Evolutionary conservation across 2,888 invertebrate species (phyloP), one percentile per base, ranked within the genome.

Genomic region (Euphydryas editha): DNA sequence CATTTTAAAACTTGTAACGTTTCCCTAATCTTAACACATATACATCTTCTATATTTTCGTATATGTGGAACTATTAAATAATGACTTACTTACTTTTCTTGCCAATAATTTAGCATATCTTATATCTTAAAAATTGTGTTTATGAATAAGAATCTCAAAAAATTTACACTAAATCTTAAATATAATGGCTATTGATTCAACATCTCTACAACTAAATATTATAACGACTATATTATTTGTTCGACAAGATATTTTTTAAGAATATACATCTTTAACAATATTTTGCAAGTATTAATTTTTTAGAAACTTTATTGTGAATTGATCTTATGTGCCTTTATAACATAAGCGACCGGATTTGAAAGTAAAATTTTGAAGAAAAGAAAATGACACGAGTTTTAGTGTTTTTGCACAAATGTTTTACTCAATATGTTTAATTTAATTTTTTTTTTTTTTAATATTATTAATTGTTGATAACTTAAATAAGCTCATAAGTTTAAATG

Each of bases 311-410:
- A 86, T 86, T 86, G 84, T 86, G 87, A 84, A 90, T 86, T 85
- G 81, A 90, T 91, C 83, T 91, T 90, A 90, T 82, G 92, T 92
- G 92, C 92, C 92, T 92, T 87, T 88, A 79, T 84, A 83, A 83
- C 78, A 80, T 82, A 85, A 85, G 83, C 83, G 85, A 91, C 87
- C 86, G 90, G 91, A 89, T 90, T 90, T 90, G 84, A 90, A 85
- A 84, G 81, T 67, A 49, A 51, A 62, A 49, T 67, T n/a, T 66
- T 60, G 59, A 57, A 59, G 54, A 57, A 66, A 60, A 21, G 61
- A 47, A 55, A 21, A 67, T 65, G 67, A 69, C 61, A 65, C 65
- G 63, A 67, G 68, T 63, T 66, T 63, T 69, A 66, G 83, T 83
- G 88, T 88, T 88, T 84, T 87, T 88, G 89, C 90, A 91, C 92